Evolutionary conservation across 2,888 invertebrate genomes (phyloP).

Genomic region (Parascotia fuliginaria): DNA sequence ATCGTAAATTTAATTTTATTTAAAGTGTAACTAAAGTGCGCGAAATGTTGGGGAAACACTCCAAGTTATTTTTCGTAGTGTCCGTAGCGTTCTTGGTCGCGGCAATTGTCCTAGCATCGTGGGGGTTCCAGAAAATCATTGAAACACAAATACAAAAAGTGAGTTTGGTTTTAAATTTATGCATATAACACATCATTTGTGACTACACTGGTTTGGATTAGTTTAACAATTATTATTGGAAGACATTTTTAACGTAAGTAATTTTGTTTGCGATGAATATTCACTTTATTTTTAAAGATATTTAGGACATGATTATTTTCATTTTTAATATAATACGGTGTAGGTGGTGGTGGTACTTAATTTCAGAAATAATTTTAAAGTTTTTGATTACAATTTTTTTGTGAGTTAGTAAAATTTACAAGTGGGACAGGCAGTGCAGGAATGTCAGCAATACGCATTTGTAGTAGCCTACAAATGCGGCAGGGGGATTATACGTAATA

Average conservation of each 20-base stretch:
- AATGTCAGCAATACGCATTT: too few species aligned
- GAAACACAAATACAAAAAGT: slow-evolving; percentile 79
- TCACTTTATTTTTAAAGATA: background rate
- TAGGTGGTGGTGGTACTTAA: too few species aligned
- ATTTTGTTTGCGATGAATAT: background rate
- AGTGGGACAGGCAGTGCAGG: too few species aligned
- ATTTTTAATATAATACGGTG: too few species aligned
- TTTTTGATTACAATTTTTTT: too few species aligned
- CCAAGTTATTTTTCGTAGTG: slow-evolving; percentile 60
- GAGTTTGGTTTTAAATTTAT: slow-evolving; percentile 32
- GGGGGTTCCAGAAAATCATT: slow-evolving; percentile 81
- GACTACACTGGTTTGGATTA: background rate
- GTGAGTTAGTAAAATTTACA: too few species aligned
- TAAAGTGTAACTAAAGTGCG: slow-evolving; percentile 14
- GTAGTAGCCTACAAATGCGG: too few species aligned
- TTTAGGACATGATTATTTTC: too few species aligned
- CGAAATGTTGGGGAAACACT: slow-evolving; percentile 69
- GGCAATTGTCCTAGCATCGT: slow-evolving; percentile 73
- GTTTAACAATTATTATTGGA: background rate
- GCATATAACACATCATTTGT: background rate
- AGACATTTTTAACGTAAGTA: background rate
- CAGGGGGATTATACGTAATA: too few species aligned
- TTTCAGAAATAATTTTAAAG: too few species aligned
- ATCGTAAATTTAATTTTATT: background rate
- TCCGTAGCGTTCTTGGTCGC: slow-evolving; percentile 68